These are phyloP conservation scores for Drosophila rhopaloa DNA, from an alignment of 1,140 invertebrate species.

Conservation along the genomic window DNA sequence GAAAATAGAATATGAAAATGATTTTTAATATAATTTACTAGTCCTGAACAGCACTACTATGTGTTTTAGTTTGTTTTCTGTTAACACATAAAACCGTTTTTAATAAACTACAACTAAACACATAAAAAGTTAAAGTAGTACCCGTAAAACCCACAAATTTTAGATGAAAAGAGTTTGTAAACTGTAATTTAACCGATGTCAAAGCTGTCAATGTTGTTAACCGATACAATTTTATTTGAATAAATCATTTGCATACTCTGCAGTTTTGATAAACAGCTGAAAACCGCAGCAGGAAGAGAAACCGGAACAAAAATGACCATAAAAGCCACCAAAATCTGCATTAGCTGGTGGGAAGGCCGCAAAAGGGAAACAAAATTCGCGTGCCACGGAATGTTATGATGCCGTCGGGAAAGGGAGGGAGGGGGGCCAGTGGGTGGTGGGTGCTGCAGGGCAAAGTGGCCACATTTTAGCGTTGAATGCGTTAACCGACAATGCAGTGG, in stretches of 20 bases:
- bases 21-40: no score
- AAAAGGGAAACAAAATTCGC: slow-evolving; percentile 55
- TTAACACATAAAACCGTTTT: no score
- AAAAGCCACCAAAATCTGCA: slow-evolving; percentile 39
- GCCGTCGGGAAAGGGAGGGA: background rate
- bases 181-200: background rate
- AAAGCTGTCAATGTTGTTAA: slow-evolving; percentile 39
- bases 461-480: slow-evolving; percentile 66
- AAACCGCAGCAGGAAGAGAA: slow-evolving; percentile 51
- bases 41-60: no score
- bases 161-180: background rate
- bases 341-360: slow-evolving; percentile 41
- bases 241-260: slow-evolving; percentile 63
- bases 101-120: no score
- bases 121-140: no score
- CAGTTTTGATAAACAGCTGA: slow-evolving; percentile 62
- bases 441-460: slow-evolving; percentile 21
- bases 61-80: no score
- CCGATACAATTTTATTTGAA: slow-evolving; percentile 11
- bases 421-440: background rate
- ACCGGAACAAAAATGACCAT: slow-evolving; percentile 32
- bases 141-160: no score
- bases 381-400: slow-evolving; percentile 36
- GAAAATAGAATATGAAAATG: no score
- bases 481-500: slow-evolving; percentile 47